Evolutionary conservation across 2,797 vertebrate genomes (phyloP), one percentile per base, ranked within the genome.

Genomic region (Danio tinwini): DNA sequence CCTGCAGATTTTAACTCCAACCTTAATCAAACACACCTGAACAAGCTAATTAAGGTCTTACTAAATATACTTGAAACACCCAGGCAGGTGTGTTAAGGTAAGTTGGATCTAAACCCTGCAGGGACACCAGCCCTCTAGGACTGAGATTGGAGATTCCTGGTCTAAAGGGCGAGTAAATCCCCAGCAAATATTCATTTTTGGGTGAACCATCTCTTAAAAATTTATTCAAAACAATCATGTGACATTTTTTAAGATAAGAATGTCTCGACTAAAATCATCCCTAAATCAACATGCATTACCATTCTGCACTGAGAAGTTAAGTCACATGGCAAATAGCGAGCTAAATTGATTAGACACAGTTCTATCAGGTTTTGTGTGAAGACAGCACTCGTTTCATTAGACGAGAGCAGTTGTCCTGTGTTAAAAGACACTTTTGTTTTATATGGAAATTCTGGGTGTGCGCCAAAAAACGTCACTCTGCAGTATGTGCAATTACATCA

Each of bases 371-470:
- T 70, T 63, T 63, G 45, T 71, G 56, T 63, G 10, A 71, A 70
- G 56, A 71, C 56, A 62, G 67, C 76, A 37, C 19, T 53, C 3
- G 56, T 37, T 50, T 62, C 49, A 63, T 13, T 59, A 45, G 45
- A 45, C 52, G 45, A 55, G 17, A 71, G 39, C 76, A 79, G 76
- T 79, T 79, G 76, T 71, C 68, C 17, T 13, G 45, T 53, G 56
- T 79, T 79, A 72, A 71, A 53, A 72, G 55, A 62, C 39, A 62
- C 76, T 79, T 71, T 63, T 79, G 76, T 71, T 79, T 71, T 62
- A 72, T 63, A 59, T 9, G 68, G 39, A 10, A 71, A 40, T 53
- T 62, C 17, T 63, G 68, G 76, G 58, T 45, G 76, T 2, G 6
- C 7, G 76, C 76, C 76, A 79, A 29, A 70, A 62, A 49, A 68